Conservation (phyloP, 1,140 invertebrate genomes). For the Bathynomus jamesi region DNA sequence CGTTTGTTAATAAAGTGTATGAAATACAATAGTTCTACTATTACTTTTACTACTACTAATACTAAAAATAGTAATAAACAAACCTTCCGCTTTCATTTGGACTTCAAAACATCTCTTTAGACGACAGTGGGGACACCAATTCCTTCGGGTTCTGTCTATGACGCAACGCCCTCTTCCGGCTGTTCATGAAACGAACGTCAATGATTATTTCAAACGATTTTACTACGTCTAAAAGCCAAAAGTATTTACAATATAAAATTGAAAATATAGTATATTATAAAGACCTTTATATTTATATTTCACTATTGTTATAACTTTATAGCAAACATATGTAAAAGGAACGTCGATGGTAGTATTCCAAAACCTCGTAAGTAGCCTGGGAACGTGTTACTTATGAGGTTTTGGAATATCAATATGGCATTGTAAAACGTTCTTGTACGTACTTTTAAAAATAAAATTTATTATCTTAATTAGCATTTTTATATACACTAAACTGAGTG, state of each 20-base stretch:
- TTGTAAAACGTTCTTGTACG: too few species aligned
- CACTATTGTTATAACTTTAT: not conserved
- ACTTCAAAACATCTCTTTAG: constrained; percentile 68
- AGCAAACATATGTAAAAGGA: not conserved
- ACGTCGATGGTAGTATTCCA: not conserved
- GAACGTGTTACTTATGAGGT: too few species aligned
- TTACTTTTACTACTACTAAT: not conserved
- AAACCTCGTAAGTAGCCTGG: not conserved
- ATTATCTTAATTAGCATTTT: too few species aligned
- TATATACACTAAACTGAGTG: too few species aligned
- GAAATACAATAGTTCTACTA: not conserved
- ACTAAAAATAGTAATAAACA: constrained; percentile 32
- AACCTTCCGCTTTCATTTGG: constrained; percentile 70
- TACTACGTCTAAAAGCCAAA: not conserved
- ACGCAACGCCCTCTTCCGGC: constrained; percentile 65
- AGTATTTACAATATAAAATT: not conserved
- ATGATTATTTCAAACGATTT: not conserved
- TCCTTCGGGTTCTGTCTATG: constrained; percentile 70
- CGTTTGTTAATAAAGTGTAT: too few species aligned
- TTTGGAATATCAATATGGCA: too few species aligned
- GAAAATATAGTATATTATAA: not conserved
- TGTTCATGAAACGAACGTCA: constrained; percentile 37
- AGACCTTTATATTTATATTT: not conserved
- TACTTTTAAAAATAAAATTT: too few species aligned
- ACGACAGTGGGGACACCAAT: constrained; percentile 80